Conservation (phyloP, 2,797 vertebrate species). For the Anisognathus igniventris region DNA sequence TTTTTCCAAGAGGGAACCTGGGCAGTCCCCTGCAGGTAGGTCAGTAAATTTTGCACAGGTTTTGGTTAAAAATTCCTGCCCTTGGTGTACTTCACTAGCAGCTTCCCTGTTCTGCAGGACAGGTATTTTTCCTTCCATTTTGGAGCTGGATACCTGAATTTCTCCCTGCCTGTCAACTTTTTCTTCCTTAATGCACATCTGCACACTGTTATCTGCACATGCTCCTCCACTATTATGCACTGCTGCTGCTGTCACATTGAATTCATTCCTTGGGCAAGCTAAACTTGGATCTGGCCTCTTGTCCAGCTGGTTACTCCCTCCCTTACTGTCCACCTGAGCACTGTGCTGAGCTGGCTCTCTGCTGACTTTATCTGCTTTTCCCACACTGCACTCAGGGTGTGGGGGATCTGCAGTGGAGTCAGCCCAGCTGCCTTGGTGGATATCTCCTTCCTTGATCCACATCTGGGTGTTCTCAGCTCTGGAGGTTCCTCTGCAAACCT, state of each 20-base stretch:
- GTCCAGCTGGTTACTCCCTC: not conserved
- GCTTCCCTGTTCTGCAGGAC: not conserved
- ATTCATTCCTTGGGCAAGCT: not conserved
- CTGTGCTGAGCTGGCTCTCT: not conserved
- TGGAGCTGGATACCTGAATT: not conserved
- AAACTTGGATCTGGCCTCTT: not conserved
- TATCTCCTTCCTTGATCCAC: not conserved
- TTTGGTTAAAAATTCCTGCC: slow-evolving; percentile 49
- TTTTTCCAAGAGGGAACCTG: not conserved
- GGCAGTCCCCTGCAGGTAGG: slow-evolving; percentile 1
- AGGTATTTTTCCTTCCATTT: not conserved
- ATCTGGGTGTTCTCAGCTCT: not conserved
- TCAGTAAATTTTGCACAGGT: slow-evolving; percentile 54
- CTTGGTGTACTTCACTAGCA: not conserved
- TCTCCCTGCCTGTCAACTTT: not conserved
- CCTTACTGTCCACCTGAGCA: not conserved
- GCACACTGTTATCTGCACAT: not conserved
- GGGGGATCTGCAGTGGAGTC: not conserved
- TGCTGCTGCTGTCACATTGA: not conserved
- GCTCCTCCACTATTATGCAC: not conserved
- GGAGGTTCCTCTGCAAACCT: not conserved
- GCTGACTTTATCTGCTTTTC: not conserved
- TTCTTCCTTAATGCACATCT: not conserved
- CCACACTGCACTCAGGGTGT: not conserved
- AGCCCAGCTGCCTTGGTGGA: not conserved